Evolutionary conservation across 1,140 invertebrate genomes (phyloP).

Genomic region (Halictus rubicundus): DNA sequence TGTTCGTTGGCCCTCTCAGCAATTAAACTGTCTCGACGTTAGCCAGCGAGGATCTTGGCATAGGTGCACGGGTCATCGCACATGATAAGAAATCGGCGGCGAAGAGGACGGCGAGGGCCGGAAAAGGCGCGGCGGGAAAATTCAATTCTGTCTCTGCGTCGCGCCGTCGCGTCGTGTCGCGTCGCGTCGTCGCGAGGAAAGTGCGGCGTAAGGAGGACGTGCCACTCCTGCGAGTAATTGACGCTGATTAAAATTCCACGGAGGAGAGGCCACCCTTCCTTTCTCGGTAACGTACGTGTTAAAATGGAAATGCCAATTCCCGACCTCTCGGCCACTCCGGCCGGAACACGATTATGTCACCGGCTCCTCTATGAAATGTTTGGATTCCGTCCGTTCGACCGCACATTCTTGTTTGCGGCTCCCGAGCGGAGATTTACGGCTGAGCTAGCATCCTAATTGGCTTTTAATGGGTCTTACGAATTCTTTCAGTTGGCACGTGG

Average conservation of each 20-base stretch:
- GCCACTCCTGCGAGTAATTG: slow-evolving; percentile 69
- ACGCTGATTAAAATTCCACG: slow-evolving; percentile 72
- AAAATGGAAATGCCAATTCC: slow-evolving; percentile 48
- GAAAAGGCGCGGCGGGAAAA: slow-evolving; percentile 55
- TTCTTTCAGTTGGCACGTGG: no score
- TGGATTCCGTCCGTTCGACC: neutral
- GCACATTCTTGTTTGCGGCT: neutral
- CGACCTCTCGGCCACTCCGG: slow-evolving; percentile 5
- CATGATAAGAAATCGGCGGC: slow-evolving; percentile 18
- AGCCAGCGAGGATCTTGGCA: neutral
- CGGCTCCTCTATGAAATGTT: neutral
- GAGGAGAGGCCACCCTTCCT: slow-evolving; percentile 29
- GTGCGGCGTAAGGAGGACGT: slow-evolving; percentile 61
- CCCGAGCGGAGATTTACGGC: neutral
- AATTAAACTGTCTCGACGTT: slow-evolving; percentile 34
- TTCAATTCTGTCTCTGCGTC: slow-evolving; percentile 65
- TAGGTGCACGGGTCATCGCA: slow-evolving; percentile 22
- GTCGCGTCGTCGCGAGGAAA: slow-evolving; percentile 55
- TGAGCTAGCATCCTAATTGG: neutral
- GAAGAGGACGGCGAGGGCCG: neutral
- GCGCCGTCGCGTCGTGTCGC: no score
- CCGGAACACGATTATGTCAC: slow-evolving; percentile 46
- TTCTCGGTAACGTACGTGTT: slow-evolving; percentile 59
- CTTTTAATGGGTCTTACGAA: neutral
- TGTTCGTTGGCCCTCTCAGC: neutral